Percentiles rank a stretch among this genome's conserved stretches.
Conservation (phyloP, 2,113 vertebrate genomes). For the Leptosomus discolor region DNA sequence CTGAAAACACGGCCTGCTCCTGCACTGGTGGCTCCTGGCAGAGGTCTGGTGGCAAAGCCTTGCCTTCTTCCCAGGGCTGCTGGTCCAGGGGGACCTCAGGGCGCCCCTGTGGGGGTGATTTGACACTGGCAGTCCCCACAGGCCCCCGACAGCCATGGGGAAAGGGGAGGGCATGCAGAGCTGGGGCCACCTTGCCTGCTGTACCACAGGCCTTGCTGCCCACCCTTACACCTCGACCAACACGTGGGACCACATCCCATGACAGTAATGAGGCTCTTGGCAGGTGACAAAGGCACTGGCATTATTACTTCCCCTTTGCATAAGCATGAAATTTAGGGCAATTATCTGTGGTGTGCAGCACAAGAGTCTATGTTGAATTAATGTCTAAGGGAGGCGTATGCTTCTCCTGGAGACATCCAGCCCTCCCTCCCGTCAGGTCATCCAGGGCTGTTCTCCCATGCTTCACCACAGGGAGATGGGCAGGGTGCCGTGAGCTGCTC, state of each 20-base stretch:
- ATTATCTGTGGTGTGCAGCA: background rate
- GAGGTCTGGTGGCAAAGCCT: background rate
- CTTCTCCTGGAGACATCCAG: background rate
- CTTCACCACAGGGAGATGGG: background rate
- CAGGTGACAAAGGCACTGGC: background rate
- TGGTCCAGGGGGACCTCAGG: background rate
- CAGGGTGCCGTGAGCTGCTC: rapidly evolving
- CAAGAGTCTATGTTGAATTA: background rate
- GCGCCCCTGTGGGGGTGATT: background rate
- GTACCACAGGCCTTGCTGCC: background rate
- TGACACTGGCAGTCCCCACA: background rate
- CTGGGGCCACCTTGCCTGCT: background rate
- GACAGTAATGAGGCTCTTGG: background rate
- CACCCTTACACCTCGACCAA: background rate
- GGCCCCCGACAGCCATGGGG: background rate
- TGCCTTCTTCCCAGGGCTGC: background rate
- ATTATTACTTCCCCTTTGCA: background rate
- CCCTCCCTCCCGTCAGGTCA: background rate
- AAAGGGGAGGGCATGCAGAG: background rate
- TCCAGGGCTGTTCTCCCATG: background rate
- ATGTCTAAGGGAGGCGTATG: background rate
- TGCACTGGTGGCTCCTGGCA: background rate
- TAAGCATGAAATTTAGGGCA: background rate
- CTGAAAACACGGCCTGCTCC: background rate
- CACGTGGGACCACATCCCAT: rapidly evolving